A percentile compares a stretch with the other conserved stretches of the same genome.
Conservation (phyloP, 2,113 vertebrate species). For the Pardalotus punctatus region DNA sequence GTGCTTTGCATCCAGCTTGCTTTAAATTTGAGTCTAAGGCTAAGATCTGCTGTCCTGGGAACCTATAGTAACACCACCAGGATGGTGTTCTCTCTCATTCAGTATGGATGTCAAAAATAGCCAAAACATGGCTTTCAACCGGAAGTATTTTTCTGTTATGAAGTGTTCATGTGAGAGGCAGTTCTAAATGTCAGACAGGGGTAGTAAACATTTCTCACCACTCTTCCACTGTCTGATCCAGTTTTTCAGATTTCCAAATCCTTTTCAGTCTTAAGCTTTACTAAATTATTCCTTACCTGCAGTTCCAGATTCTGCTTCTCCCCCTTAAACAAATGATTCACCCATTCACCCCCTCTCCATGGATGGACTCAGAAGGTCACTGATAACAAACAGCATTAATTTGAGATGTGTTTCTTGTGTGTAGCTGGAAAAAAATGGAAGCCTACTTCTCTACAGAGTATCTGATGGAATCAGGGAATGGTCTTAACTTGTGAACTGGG, state of each 20-base stretch:
- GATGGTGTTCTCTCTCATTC: not conserved
- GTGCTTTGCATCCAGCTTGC: not conserved
- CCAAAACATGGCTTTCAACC: not conserved
- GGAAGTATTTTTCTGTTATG: not conserved
- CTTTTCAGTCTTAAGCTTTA: not conserved
- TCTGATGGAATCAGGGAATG: not conserved
- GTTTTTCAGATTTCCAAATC: not conserved
- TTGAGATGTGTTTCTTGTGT: not conserved
- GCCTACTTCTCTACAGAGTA: not conserved
- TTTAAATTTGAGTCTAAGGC: not conserved
- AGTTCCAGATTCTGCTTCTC: not conserved
- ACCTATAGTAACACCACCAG: not conserved
- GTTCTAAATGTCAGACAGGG: not conserved
- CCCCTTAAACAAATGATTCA: not conserved
- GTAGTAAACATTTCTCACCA: not conserved
- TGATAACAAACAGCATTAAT: not conserved
- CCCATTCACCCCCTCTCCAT: accelerated
- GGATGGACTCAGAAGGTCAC: not conserved
- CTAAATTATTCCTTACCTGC: not conserved
- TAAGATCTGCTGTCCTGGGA: not conserved
- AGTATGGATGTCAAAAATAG: not conserved
- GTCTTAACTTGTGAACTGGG: not conserved
- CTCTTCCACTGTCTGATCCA: not conserved
- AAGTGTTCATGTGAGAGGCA: not conserved
- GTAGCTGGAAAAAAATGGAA: not conserved